These are phyloP conservation scores for Achlya flavicornis DNA, from an alignment of 2,888 invertebrate species.

Conservation along the genomic window DNA sequence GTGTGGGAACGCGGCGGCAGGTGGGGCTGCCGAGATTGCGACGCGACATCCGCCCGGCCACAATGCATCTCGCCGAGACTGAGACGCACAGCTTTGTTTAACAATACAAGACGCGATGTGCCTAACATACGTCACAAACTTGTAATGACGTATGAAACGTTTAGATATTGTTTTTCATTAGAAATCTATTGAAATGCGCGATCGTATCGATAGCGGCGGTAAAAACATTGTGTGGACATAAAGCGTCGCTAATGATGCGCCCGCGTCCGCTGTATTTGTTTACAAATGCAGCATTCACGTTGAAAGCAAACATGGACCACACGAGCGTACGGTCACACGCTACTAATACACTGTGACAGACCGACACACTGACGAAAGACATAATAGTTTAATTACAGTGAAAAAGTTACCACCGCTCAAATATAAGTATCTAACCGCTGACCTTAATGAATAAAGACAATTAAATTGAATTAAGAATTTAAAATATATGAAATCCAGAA, in stretches of 20 bases:
- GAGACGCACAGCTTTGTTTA: conserved; percentile 66
- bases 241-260: conserved; percentile 41
- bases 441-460: conserved; percentile 5
- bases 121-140: conserved; percentile 70
- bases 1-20: conserved; percentile 83
- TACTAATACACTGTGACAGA: conserved; percentile 26
- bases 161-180: conserved; percentile 51
- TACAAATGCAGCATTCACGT: conserved; percentile 54
- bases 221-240: conserved; percentile 7
- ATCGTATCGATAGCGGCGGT: conserved; percentile 2
- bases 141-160: conserved; percentile 58
- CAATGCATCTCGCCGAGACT: conserved; percentile 66
- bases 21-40: conserved; percentile 83
- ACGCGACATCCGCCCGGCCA: conserved; percentile 82
- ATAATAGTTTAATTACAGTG: conserved; percentile 29
- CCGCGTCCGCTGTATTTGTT: conserved; percentile 56
- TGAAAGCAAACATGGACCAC: conserved; percentile 45
- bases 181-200: conserved; percentile 27
- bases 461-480: background rate
- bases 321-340: conserved; percentile 50
- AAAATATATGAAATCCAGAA: background rate
- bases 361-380: conserved; percentile 27
- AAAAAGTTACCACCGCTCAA: conserved; percentile 11
- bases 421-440: background rate
- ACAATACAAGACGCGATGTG: conserved; percentile 69